Base-by-base conservation (phyloP, 2,888 invertebrate genomes). In the Spicauda simplicius region DNA sequence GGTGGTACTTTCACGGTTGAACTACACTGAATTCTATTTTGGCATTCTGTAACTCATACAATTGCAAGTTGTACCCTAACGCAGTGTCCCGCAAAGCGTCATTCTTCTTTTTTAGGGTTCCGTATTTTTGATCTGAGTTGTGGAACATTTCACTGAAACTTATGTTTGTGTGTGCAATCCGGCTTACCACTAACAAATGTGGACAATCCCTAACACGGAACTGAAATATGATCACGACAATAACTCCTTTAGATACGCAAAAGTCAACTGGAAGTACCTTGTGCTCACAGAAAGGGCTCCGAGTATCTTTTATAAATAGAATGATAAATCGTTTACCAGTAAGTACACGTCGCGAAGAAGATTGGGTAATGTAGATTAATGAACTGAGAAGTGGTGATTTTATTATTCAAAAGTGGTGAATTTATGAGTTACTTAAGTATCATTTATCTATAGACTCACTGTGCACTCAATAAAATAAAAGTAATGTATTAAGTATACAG, bases 361-460 rank as follows among this genome's bases (percentile, higher is more conserved):
- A 41, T 41, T 8, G 58, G 48, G 14, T 19, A 41, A 41, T 45
- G 20, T 58, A 58, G 41, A 58, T 58, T 58, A 20, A 58, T 58
- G 58, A 37, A 37, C 18, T 25, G 25, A 25, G 25, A 25, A 25
- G 25, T 25, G 45, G 19, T 58, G 45, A 20, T 58, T 45, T 45
- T 58, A 45, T 45, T 58, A 58, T 45, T 12, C 14, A 41, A 41
- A 41, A 14, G 2, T n/a, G 12, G 54, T 20, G 19, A 3, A 58
- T 58, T 45, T 41, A 41, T 12, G 12, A 41, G 12, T 41, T 14
- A 41, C 14, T 41, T 41, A 33, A 33, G 33, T 33, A 6, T 33
- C 33, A 33, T 33, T 33, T 33, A 6, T 33, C 33, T 10, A 1
- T 33, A 6, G 33, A 33, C 33, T 33, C 5, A 33, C 1, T 41